phyloP scores from a whole-genome alignment of 2,888 invertebrate genomes.

The Punctoribates punctum region DNA sequence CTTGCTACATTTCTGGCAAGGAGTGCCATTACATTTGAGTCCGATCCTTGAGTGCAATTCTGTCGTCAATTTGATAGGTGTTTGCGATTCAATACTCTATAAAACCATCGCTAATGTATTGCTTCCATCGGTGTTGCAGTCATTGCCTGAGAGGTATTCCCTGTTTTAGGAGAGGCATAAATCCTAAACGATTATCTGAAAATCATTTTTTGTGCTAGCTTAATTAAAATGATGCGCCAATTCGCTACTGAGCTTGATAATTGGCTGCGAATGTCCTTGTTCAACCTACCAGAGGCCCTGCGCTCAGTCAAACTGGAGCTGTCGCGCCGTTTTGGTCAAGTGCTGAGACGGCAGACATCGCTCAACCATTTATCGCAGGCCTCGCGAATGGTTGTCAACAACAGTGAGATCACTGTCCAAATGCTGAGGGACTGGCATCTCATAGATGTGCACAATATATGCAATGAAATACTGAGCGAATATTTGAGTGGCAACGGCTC shows the following conservation, averaged over 20 bases:
- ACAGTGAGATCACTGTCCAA: constrained; percentile 54
- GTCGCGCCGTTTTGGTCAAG: constrained; percentile 24
- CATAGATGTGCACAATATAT: neutral
- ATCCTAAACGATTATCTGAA: too few species aligned
- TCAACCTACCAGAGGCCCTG: constrained; percentile 54
- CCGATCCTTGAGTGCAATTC: constrained; percentile 53
- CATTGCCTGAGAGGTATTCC: constrained; percentile 54
- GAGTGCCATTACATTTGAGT: constrained; percentile 55
- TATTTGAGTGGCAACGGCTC: neutral
- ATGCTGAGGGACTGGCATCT: constrained; percentile 54
- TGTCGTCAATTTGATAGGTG: constrained; percentile 55
- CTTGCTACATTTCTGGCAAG: constrained; percentile 56
- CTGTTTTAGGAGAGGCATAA: too few species aligned
- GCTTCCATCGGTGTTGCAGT: constrained; percentile 56
- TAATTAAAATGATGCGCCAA: constrained; percentile 43
- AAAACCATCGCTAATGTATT: constrained; percentile 55
- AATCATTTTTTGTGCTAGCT: too few species aligned
- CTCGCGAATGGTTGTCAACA: constrained; percentile 55
- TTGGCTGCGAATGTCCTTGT: constrained; percentile 54
- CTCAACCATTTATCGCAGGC: constrained; percentile 57
- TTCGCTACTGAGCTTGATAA: constrained; percentile 56
- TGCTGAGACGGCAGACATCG: constrained; percentile 55
- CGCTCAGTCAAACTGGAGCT: constrained; percentile 54
- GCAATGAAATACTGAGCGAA: neutral
- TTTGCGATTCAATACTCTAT: constrained; percentile 57